Evolutionary conservation across 2,888 invertebrate genomes (phyloP).

Genomic region (Xestia c-nigrum): DNA sequence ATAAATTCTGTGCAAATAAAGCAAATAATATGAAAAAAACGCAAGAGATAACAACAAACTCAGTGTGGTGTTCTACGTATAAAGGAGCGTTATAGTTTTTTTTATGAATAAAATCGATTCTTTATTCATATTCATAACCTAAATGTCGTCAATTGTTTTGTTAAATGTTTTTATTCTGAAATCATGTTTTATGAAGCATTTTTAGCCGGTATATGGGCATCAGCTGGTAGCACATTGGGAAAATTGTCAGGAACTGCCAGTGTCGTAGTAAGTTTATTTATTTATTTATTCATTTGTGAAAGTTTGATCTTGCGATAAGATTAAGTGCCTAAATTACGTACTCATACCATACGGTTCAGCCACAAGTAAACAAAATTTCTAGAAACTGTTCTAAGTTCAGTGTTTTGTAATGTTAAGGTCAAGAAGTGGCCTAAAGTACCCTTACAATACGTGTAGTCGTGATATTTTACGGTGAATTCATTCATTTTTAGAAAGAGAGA

Average conservation of each 20-base stretch:
- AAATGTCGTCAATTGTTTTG: constrained; percentile 56
- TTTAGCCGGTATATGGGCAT: constrained; percentile 91
- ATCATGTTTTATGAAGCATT: constrained; percentile 88
- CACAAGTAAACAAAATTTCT: not conserved
- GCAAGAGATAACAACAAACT: not conserved
- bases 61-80: constrained; percentile 16
- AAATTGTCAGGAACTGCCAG: constrained; percentile 90
- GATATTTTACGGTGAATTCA: constrained; percentile 37
- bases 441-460: constrained; percentile 23
- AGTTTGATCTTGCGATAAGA: constrained; percentile 40
- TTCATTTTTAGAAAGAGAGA: constrained; percentile 42
- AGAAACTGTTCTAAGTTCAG: not conserved
- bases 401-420: constrained; percentile 31
- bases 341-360: constrained; percentile 17
- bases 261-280: constrained; percentile 79
- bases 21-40: not conserved
- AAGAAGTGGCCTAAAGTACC: not conserved
- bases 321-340: constrained; percentile 10
- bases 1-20: not conserved
- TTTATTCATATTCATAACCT: constrained; percentile 55
- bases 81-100: constrained; percentile 29
- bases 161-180: constrained; percentile 66
- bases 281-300: constrained; percentile 42
- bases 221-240: constrained; percentile 91
- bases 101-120: constrained; percentile 60